Conservation (phyloP, 2,797 vertebrate genomes). For the Poeciliopsis infans region DNA sequence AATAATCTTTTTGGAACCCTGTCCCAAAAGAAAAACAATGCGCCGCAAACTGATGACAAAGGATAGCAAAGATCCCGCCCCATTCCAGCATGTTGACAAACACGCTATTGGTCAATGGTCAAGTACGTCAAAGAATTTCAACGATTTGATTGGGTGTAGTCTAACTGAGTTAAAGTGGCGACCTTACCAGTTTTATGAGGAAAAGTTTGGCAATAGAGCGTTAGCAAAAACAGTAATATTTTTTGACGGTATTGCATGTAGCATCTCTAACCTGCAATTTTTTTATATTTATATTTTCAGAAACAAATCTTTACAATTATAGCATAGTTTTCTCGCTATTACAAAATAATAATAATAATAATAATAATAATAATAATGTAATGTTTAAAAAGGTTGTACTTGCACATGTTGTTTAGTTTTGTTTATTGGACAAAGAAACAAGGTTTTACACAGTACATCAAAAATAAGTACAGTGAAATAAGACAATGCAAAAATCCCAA, state of each 20-base stretch:
- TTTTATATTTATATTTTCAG: background rate
- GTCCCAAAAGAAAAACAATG: conserved; percentile 79
- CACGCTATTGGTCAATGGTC: conserved; percentile 62
- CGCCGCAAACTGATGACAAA: conserved; percentile 65
- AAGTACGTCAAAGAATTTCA: conserved; percentile 46
- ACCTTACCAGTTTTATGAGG: background rate
- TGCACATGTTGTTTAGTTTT: background rate
- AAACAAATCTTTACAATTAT: background rate
- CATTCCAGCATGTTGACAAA: conserved; percentile 52
- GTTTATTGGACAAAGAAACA: background rate
- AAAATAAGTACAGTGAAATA: background rate
- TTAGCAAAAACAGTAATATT: background rate
- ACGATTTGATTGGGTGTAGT: conserved; percentile 42
- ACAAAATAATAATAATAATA: background rate
- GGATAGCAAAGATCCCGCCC: conserved; percentile 60
- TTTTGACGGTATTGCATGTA: background rate
- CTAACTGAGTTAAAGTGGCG: conserved; percentile 18
- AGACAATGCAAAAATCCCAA: background rate
- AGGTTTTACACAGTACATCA: background rate
- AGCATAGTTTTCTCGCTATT: background rate
- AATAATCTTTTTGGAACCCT: conserved; percentile 6
- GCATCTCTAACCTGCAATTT: background rate
- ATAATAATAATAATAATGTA: background rate
- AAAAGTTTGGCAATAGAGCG: conserved; percentile 25
- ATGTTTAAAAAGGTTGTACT: background rate